These are phyloP conservation scores for Copidosoma floridanum DNA, from an alignment of 1,140 invertebrate species.

Conservation along the genomic window DNA sequence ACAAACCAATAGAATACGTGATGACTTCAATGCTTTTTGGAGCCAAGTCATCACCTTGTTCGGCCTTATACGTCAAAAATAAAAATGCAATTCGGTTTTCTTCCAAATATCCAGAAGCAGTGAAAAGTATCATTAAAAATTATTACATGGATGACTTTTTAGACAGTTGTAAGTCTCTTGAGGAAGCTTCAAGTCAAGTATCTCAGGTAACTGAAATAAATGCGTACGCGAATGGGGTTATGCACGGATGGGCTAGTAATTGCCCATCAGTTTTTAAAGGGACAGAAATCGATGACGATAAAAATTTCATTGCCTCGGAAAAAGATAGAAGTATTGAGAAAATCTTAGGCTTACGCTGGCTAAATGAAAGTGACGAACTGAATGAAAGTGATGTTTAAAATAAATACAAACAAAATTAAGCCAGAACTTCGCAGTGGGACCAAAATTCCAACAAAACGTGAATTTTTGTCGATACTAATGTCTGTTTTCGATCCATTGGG, in stretches of 20 bases:
- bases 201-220: neutral
- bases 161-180: neutral
- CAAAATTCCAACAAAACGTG: neutral
- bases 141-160: neutral
- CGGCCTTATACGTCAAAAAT: neutral
- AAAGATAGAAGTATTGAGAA: neutral
- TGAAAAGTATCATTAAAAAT: neutral
- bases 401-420: neutral
- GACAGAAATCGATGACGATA: neutral
- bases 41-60: neutral
- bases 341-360: neutral
- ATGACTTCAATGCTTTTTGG: neutral
- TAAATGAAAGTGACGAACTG: neutral
- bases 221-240: neutral
- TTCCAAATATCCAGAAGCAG: neutral
- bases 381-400: too few species aligned
- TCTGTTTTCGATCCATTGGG: neutral
- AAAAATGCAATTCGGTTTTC: neutral
- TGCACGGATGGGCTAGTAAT: neutral
- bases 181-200: neutral
- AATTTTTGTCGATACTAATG: neutral
- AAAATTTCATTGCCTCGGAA: neutral
- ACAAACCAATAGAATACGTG: neutral
- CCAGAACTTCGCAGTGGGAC: neutral
- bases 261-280: neutral